These are phyloP conservation scores for Spea bombifrons DNA, from an alignment of 2,113 vertebrate species.

Conservation along the genomic window DNA sequence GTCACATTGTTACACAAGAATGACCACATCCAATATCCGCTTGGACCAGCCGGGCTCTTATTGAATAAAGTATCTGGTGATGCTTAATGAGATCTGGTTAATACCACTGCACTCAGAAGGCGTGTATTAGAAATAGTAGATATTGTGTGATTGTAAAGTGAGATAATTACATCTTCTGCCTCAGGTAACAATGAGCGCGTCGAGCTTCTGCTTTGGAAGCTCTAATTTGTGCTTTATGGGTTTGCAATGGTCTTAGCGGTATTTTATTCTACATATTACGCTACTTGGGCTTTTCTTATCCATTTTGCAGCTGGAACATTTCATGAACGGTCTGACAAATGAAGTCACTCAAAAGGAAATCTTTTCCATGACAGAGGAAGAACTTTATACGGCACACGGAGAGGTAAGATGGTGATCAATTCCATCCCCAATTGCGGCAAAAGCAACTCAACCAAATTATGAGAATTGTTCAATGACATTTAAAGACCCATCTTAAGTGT, in stretches of 20 bases:
- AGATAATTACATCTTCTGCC: slow-evolving; percentile 35
- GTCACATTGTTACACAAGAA: no score
- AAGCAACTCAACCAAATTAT: slow-evolving; percentile 46
- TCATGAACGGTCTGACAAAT: slow-evolving; percentile 48
- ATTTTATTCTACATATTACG: slow-evolving; percentile 28
- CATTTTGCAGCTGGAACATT: slow-evolving; percentile 53
- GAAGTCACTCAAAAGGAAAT: slow-evolving; percentile 57
- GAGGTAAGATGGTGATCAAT: slow-evolving; percentile 52
- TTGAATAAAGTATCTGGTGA: no score
- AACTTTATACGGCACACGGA: slow-evolving; percentile 46
- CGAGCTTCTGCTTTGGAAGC: slow-evolving; percentile 15
- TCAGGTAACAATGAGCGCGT: slow-evolving; percentile 11
- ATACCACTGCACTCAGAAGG: no score
- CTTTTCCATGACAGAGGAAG: slow-evolving; percentile 52
- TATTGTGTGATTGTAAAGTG: slow-evolving; percentile 1
- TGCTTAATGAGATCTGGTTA: no score
- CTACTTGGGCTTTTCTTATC: slow-evolving; percentile 31
- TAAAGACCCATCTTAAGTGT: slow-evolving; percentile 42
- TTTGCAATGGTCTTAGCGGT: slow-evolving; percentile 24
- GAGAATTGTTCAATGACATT: slow-evolving; percentile 48
- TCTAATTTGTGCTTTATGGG: slow-evolving; percentile 17
- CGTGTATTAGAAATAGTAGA: background rate
- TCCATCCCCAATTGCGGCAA: slow-evolving; percentile 30
- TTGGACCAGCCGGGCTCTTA: no score
- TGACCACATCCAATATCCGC: no score